Base-by-base conservation (phyloP, 2,113 vertebrate genomes). In the Toxotes jaculatrix region DNA sequence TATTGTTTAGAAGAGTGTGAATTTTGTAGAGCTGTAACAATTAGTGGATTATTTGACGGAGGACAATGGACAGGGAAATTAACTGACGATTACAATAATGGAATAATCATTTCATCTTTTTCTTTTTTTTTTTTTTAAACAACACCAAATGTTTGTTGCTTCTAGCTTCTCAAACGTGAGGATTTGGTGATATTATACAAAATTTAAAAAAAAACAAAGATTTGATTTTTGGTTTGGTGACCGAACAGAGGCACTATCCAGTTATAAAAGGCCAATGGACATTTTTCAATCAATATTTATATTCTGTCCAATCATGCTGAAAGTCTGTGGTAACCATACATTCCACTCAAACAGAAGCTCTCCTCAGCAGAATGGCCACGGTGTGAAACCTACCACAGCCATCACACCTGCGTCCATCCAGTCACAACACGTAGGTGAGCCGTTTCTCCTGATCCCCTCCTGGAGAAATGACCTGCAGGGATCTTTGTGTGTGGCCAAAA, bases 401-500 rank as follows among this genome's bases (percentile, higher is more conserved):
- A 71, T 88, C 89, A 62, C 89, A 88, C 89, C 89, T 85, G 84
- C 77, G 77, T 60, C 49, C 63, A 60, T 82, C 77, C 80, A 86
- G 83, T 85, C 80, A 85, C 88, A 88, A 89, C 90, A 88, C 3
- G 83, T 32, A 88, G 72, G 85, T 83, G 74, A 89, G 83, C 49
- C 66, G 19, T 43, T 74, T 6, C 77, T 61, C n/a, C 36, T 55
- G 71, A 38, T 69, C 71, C 19, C 55, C 72, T 80, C 71, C 47
- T 36, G 65, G 53, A 78, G 70, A 73, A 81, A 82, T 43, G 77
- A 74, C 82, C 87, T 74, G 77, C 74, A 47, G 86, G 80, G 64
- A 79, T 82, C 92, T 87, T 83, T 84, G 91, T 94, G 90, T 90
- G 93, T 94, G 91, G 92, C 82, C 91, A 45, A 82, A 73, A 86